Percentiles rank a stretch among this genome's conserved stretches.
These are phyloP conservation scores for Hyposoter didymator DNA, from an alignment of 2,888 invertebrate genomes.

Conservation along the genomic window DNA sequence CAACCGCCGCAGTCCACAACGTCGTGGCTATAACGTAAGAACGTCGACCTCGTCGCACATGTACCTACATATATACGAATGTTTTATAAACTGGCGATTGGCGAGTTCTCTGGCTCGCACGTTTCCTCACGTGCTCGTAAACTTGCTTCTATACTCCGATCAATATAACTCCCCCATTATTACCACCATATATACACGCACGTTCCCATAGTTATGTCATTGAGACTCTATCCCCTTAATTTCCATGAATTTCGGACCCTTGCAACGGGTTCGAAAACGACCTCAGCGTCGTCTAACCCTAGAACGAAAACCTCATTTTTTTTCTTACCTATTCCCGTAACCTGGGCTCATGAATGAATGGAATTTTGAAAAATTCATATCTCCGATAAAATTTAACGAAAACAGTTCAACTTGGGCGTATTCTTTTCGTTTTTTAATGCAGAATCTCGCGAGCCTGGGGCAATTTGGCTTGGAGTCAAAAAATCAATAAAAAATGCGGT, in stretches of 20 bases:
- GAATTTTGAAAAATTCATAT: too few species aligned
- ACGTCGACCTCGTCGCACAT: slow-evolving; percentile 63
- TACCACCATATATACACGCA: too few species aligned
- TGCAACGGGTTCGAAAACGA: too few species aligned
- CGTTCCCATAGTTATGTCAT: not conserved
- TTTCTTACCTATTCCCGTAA: not conserved
- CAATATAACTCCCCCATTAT: slow-evolving; percentile 30
- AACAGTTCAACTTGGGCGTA: too few species aligned
- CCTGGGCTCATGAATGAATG: too few species aligned
- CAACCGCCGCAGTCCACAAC: slow-evolving; percentile 9
- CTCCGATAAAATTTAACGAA: too few species aligned
- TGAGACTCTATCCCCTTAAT: not conserved
- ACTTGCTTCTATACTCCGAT: slow-evolving; percentile 32
- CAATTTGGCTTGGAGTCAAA: too few species aligned
- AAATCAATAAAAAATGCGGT: too few species aligned
- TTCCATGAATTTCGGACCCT: not conserved
- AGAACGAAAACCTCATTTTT: not conserved
- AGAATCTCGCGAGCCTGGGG: too few species aligned
- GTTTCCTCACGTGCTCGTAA: slow-evolving; percentile 51
- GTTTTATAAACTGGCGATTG: slow-evolving; percentile 34
- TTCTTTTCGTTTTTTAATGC: too few species aligned
- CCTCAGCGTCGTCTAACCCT: not conserved
- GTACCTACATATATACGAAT: not conserved
- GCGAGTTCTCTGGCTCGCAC: slow-evolving; percentile 38
- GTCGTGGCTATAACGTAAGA: slow-evolving; percentile 51